Conservation (phyloP, 2,888 invertebrate genomes). For the Apotomis capreana region DNA sequence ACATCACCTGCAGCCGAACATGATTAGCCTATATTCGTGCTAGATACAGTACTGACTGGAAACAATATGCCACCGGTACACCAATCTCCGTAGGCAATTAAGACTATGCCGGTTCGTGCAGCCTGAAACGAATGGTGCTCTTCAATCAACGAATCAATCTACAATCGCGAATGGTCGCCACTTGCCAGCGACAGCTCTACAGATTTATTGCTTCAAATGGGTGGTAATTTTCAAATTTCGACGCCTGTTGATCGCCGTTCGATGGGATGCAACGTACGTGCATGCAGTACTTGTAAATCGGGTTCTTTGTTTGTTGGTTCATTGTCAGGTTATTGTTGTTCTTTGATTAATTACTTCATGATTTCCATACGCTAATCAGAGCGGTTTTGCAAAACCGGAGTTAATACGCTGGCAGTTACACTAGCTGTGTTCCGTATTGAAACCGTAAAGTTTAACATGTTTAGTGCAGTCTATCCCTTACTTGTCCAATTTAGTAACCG, state of each 20-base stretch:
- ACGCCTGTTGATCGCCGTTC: conserved; percentile 73
- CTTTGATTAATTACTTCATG: conserved; percentile 15
- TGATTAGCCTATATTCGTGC: conserved; percentile 30
- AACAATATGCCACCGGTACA: conserved; percentile 56
- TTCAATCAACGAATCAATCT: conserved; percentile 84
- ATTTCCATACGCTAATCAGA: conserved; percentile 25
- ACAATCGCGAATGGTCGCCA: conserved; percentile 79
- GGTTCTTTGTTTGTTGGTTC: conserved; percentile 48
- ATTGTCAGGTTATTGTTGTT: too few species aligned
- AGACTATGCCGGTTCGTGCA: conserved; percentile 72
- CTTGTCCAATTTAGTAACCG: too few species aligned
- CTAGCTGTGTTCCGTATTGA: not conserved
- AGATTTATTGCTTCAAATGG: conserved; percentile 78
- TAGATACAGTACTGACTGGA: conserved; percentile 44
- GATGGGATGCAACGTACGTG: conserved; percentile 51
- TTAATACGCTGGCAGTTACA: not conserved
- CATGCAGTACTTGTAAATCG: conserved; percentile 51
- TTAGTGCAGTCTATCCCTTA: not conserved
- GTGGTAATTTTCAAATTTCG: conserved; percentile 79
- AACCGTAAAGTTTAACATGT: not conserved
- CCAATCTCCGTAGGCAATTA: conserved; percentile 80
- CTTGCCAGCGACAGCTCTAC: conserved; percentile 79
- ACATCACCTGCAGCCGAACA: conserved; percentile 26
- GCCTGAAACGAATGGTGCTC: conserved; percentile 79
- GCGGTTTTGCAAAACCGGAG: not conserved